phyloP scores from a whole-genome alignment of 1,140 invertebrate genomes.

The Augochlora pura region DNA sequence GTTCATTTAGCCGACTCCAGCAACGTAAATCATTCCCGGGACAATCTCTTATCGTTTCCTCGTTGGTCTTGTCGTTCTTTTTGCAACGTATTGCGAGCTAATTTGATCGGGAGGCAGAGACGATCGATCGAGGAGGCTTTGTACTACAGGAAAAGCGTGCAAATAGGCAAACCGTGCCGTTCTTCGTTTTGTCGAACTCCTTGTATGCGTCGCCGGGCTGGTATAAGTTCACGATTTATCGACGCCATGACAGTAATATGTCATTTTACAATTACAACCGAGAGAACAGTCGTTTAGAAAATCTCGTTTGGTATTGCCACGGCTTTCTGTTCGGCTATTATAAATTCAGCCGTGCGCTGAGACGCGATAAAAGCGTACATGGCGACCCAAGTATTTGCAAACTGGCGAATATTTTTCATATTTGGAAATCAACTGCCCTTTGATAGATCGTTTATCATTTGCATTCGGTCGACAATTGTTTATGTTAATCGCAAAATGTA shows the following conservation, averaged over 20 bases:
- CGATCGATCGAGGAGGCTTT: conserved; percentile 7
- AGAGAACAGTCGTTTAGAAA: background rate
- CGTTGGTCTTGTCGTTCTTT: background rate
- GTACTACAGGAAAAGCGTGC: conserved; percentile 17
- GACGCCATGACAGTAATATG: background rate
- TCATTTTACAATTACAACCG: background rate
- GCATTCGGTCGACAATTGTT: too few relatives aligned
- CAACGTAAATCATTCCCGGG: conserved; percentile 3
- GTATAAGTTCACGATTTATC: conserved; percentile 15
- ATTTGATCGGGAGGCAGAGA: conserved; percentile 23
- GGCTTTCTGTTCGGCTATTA: background rate
- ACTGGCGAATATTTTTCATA: too few relatives aligned
- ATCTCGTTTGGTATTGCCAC: background rate
- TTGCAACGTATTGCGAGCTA: background rate
- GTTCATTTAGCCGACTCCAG: background rate
- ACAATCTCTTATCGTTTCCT: conserved; percentile 13
- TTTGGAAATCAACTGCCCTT: too few relatives aligned
- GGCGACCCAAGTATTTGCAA: too few relatives aligned
- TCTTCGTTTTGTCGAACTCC: conserved; percentile 21
- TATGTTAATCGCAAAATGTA: too few relatives aligned
- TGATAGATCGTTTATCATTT: too few relatives aligned
- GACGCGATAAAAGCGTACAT: too few relatives aligned
- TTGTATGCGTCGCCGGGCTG: conserved; percentile 22
- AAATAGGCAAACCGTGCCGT: conserved; percentile 25
- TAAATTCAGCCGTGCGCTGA: background rate